phyloP scores from a whole-genome alignment of 2,888 invertebrate genomes.

The Griposia aprilina region DNA sequence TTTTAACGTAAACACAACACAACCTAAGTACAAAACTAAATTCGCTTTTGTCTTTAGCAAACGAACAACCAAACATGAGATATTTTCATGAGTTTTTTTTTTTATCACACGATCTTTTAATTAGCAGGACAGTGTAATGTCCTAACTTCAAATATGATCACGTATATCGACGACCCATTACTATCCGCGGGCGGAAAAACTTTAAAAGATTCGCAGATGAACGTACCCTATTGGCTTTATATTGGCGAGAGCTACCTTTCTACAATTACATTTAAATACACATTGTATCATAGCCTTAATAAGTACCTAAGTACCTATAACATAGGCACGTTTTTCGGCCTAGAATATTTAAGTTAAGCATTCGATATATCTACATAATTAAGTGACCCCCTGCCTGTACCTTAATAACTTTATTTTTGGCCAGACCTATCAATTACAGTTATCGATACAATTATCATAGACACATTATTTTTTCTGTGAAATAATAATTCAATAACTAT shows the following conservation, averaged over 20 bases:
- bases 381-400: not conserved
- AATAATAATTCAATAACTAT: not conserved
- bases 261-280: not conserved
- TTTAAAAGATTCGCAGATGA: not conserved
- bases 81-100: not conserved
- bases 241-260: not conserved
- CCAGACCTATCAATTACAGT: not conserved
- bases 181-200: not conserved
- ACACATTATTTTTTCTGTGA: not conserved
- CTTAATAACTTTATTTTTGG: not conserved
- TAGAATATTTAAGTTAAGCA: not conserved
- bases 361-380: not conserved
- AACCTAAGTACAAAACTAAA: slow-evolving; percentile 49
- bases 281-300: not conserved
- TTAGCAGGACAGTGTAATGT: not conserved
- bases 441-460: not conserved
- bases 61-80: slow-evolving; percentile 58
- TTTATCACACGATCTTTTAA: slow-evolving; percentile 12
- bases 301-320: not conserved
- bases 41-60: slow-evolving; percentile 58
- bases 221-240: not conserved
- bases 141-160: slow-evolving; percentile 21
- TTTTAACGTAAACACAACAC: slow-evolving; percentile 19
- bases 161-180: not conserved
- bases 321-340: not conserved